phyloP scores from a whole-genome alignment of 2,113 vertebrate genomes.

The Rhea pennata region DNA sequence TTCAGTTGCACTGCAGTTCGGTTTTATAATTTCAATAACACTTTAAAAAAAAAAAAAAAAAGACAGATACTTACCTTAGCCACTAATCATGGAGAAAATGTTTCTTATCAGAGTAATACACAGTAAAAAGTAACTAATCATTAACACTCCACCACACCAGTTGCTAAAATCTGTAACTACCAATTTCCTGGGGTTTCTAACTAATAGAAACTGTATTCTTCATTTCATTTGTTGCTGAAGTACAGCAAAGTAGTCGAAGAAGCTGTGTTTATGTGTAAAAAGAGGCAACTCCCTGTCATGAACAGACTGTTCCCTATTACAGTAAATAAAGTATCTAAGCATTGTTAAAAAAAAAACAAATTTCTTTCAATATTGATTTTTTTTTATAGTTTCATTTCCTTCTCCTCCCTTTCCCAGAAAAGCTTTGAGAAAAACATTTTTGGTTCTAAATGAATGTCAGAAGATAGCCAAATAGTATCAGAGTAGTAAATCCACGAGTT shows the following conservation, averaged over 20 bases:
- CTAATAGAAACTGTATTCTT: slow-evolving; percentile 8
- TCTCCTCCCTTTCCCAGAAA: not conserved
- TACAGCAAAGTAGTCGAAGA: not conserved
- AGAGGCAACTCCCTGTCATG: not conserved
- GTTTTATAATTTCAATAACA: slow-evolving; percentile 46
- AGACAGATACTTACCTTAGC: slow-evolving; percentile 5
- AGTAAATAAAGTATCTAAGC: not conserved
- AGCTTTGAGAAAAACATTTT: not conserved
- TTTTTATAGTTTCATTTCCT: not conserved
- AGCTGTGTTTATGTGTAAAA: slow-evolving; percentile 27
- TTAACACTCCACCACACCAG: slow-evolving; percentile 24
- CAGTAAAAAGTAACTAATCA: slow-evolving; percentile 32
- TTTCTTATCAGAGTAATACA: not conserved
- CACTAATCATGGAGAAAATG: not conserved
- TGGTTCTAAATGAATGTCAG: not conserved
- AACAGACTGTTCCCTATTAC: not conserved
- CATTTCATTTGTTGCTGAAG: slow-evolving; percentile 16
- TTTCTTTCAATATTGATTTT: not conserved
- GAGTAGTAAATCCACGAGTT: not conserved
- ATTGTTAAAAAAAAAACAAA: not conserved
- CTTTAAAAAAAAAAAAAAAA: slow-evolving; percentile 29
- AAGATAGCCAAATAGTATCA: not conserved
- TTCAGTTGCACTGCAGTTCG: slow-evolving; percentile 22
- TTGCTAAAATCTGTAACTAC: not conserved
- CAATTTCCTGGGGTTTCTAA: slow-evolving; percentile 16